These are phyloP conservation scores for Onchidella celtica DNA, from an alignment of 2,888 invertebrate genomes.

Conservation along the genomic window DNA sequence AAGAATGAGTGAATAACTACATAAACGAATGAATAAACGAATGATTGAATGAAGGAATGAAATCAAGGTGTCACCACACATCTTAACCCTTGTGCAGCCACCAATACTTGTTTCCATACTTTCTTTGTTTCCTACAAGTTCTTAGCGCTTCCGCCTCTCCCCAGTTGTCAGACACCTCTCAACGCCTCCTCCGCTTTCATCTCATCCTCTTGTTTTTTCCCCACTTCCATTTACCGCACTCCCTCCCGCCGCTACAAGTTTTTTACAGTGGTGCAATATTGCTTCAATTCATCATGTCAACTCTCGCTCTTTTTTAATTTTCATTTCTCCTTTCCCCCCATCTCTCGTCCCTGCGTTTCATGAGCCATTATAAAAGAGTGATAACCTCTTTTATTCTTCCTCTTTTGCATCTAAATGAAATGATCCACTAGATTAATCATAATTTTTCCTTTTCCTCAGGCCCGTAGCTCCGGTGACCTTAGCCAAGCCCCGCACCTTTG, in stretches of 20 bases:
- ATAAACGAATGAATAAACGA: no score
- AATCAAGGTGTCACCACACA: no score
- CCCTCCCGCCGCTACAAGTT: not conserved
- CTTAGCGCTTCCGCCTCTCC: no score
- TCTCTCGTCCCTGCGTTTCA: not conserved
- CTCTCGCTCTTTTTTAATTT: no score
- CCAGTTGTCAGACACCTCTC: no score
- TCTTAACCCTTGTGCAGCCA: not conserved
- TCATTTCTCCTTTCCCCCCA: no score
- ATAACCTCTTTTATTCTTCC: not conserved
- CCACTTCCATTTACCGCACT: not conserved
- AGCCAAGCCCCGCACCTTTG: no score
- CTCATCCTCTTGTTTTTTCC: not conserved
- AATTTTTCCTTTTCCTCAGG: constrained; percentile 1
- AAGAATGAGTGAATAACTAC: no score
- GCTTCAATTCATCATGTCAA: constrained; percentile 42
- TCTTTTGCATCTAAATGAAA: constrained; percentile 17
- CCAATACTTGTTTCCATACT: not conserved
- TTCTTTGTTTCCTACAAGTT: no score
- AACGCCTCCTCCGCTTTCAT: not conserved
- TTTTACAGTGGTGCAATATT: not conserved
- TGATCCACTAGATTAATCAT: constrained; percentile 35
- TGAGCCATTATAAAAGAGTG: not conserved
- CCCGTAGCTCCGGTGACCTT: no score
- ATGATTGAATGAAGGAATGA: no score